These are phyloP conservation scores for Chaenogobius annularis DNA, from an alignment of 2,113 vertebrate genomes.

Conservation along the genomic window DNA sequence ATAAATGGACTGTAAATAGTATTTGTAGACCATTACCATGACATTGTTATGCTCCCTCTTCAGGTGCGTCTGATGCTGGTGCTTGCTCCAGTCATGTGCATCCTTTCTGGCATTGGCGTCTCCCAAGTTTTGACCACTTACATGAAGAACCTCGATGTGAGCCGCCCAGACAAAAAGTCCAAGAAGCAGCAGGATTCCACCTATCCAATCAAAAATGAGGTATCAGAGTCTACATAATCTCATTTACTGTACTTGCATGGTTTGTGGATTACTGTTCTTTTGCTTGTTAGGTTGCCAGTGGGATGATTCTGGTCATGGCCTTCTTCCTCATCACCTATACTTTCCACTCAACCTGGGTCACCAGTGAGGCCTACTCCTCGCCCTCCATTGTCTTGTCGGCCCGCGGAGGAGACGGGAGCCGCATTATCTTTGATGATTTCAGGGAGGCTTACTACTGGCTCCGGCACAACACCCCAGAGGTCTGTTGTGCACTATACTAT, in stretches of 20 bases:
- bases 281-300: conserved; percentile 89
- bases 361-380: conserved; percentile 97
- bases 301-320: conserved; percentile 97
- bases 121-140: conserved; percentile 97
- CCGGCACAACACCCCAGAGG: conserved; percentile 97
- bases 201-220: conserved; percentile 98
- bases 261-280: background rate
- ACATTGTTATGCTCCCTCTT: background rate
- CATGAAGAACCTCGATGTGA: conserved; percentile 98
- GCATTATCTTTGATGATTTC: conserved; percentile 98
- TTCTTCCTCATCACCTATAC: conserved; percentile 99
- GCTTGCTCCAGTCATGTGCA: conserved; percentile 97
- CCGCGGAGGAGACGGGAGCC: conserved; percentile 91
- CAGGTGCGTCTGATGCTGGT: conserved; percentile 98
- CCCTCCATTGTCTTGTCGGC: conserved; percentile 97
- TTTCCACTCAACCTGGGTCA: conserved; percentile 99
- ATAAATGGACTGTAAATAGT: background rate
- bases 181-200: conserved; percentile 97
- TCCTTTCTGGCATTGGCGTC: conserved; percentile 95
- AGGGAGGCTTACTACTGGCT: conserved; percentile 99
- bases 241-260: background rate
- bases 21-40: background rate
- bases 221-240: conserved; percentile 34
- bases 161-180: conserved; percentile 91
- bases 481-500: conserved; percentile 45